These are phyloP conservation scores for Pyralis farinalis DNA, from an alignment of 2,888 invertebrate genomes.

Conservation along the genomic window DNA sequence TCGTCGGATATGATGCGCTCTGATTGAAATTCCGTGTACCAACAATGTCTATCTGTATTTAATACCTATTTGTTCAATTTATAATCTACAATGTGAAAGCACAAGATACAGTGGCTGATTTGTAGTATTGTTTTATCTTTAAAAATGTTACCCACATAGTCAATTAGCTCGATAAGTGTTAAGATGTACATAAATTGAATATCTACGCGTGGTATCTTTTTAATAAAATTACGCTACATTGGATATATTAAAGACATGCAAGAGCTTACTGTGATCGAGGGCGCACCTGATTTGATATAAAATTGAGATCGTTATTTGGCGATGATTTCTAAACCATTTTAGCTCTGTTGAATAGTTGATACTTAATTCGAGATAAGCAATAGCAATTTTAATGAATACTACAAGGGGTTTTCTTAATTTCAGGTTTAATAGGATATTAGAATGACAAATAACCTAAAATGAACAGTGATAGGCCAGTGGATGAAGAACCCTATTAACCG, in stretches of 20 bases:
- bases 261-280: neutral
- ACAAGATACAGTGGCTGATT: constrained; percentile 47
- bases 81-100: constrained; percentile 60
- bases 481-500: too few species aligned
- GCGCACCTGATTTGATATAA: too few species aligned
- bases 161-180: constrained; percentile 71
- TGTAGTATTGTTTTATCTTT: constrained; percentile 49
- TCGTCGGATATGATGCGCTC: constrained; percentile 15
- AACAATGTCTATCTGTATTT: constrained; percentile 65
- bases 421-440: too few species aligned
- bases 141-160: constrained; percentile 56
- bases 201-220: constrained; percentile 17
- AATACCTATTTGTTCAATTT: constrained; percentile 64
- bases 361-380: too few species aligned
- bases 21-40: constrained; percentile 80
- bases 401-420: too few species aligned
- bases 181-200: constrained; percentile 54
- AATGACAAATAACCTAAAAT: too few species aligned
- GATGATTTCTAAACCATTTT: too few species aligned
- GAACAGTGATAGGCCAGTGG: too few species aligned
- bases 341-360: too few species aligned
- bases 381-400: too few species aligned
- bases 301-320: too few species aligned
- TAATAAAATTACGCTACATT: neutral
- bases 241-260: neutral